Base-by-base conservation (phyloP, 2,888 invertebrate species). In the Notocelia uddmanniana region DNA sequence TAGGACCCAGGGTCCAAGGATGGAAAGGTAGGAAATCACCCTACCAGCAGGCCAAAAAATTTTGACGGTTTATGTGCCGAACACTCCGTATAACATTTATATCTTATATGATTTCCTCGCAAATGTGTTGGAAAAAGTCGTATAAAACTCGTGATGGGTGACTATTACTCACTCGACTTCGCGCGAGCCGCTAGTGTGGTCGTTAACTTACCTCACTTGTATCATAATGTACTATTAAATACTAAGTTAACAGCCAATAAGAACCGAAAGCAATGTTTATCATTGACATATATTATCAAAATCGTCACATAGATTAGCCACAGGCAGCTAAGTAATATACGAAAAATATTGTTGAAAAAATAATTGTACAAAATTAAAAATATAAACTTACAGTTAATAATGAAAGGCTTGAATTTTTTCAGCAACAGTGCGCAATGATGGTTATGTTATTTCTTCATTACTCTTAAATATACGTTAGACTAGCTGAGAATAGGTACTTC, bases 401-500 rank as follows among this genome's bases (percentile, higher is more conserved):
- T 80, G 82, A 87, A 86, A 89, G 85, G 87, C 91, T 91, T 91
- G 91, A 85, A 88, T 83, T 81, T 81, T 68, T 57, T 55, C 54
- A 72, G 84, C 87, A 88, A 83, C 76, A 82, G 84, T 85, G 83
- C 81, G 83, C 84, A 87, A 81, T 88, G 89, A 84, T 87, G 87
- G 87, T 85, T 84, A 87, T 88, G 85, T 88, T 90, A 87, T 86
- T 89, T 88, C 85, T 87, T 86, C 83, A 82, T 90, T 92, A 90
- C 89, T 88, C 92, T 92, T 93, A 93, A 81, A 88, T 87, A 88
- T 85, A 89, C 81, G 82, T 83, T 87, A 92, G 86, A 89, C 89
- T 92, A 92, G 86, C 81, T 82, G 89, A 83, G 81, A 87, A 88
- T 62, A 72, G 67, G 48, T 83, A 92, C 92, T 91, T 93, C 93